Evolutionary conservation across 2,888 invertebrate genomes (phyloP), one percentile per base, ranked within the genome.

Genomic region (Cerastis leucographa): DNA sequence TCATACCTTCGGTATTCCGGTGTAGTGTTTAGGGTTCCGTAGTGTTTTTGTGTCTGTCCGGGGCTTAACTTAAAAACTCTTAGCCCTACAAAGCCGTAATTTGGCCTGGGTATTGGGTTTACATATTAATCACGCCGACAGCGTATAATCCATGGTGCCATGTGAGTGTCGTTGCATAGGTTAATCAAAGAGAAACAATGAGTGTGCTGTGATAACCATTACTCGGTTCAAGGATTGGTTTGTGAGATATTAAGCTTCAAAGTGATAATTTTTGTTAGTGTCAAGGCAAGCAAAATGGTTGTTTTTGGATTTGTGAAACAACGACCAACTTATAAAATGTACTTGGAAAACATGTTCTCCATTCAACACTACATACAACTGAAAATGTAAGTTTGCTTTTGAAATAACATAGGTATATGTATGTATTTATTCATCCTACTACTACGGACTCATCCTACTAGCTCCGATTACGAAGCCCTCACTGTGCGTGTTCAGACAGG

Each of bases 11-110:
- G 9, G n/a, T 8, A 29, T 59, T 68, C 19, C 11, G n/a, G 19
- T 76, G 12, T 49, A 12, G 12, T 17, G 49, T 54, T 61, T 72
- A 62, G 35, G 40, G 54, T 17, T 42, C 49, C 69, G n/a, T n/a
- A 62, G 62, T 40, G 8, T 56, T 25, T 11, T 54, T 54, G 22
- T 12, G 25, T 56, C 6, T 56, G 25, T 25, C 25, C 25, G 7
- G 25, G 14, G 56, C 25, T 56, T 56, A 56, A 25, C 14, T 56
- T 25, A 49, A 25, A 56, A 25, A 9, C 51, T 51, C 46, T 46
- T 17, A 46, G 6, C 17, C 1, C 6, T 46, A 46, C 17, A 46
- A 46, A 46, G 46, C 46, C 46, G 46, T 46, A 46, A 46, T 19
- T 6, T 19, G 17, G 46, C 1, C 17, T 46, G 46, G 14, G 46